A percentile compares a stretch with the other conserved stretches of the same genome.
Evolutionary conservation across 2,113 vertebrate species (phyloP).

Genomic region (Silurus meridionalis): DNA sequence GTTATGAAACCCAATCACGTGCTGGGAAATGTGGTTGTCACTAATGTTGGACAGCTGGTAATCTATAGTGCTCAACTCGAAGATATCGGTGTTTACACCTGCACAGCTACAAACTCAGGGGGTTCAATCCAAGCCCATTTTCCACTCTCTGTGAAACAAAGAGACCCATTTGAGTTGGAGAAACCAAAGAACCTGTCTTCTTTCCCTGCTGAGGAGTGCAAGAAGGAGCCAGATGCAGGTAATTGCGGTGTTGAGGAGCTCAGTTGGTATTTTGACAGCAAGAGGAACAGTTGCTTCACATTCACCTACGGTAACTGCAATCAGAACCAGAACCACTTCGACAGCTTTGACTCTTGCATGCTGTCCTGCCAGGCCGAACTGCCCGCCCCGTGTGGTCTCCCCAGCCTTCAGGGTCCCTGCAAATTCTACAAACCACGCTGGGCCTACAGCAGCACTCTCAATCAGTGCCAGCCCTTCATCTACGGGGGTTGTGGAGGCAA

Average conservation of each 20-base stretch:
- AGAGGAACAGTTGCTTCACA: conserved; percentile 90
- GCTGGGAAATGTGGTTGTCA: conserved; percentile 81
- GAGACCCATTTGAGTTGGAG: conserved; percentile 61
- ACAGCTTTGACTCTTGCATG: conserved; percentile 86
- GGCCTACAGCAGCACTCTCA: conserved; percentile 83
- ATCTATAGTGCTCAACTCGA: conserved; percentile 87
- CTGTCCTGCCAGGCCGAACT: conserved; percentile 84
- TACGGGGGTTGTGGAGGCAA: conserved; percentile 93
- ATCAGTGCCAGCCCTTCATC: conserved; percentile 90
- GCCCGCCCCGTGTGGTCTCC: conserved; percentile 81
- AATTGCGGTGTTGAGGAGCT: conserved; percentile 86
- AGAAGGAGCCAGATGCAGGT: conserved; percentile 77
- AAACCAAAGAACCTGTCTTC: conserved; percentile 73
- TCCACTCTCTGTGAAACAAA: conserved; percentile 80
- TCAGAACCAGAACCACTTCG: conserved; percentile 81
- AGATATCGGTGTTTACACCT: conserved; percentile 88
- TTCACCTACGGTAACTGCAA: conserved; percentile 82
- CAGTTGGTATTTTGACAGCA: conserved; percentile 87
- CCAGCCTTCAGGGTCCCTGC: conserved; percentile 88
- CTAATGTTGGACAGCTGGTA: conserved; percentile 82
- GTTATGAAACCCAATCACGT: conserved; percentile 90
- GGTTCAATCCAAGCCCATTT: conserved; percentile 82
- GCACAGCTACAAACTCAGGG: conserved; percentile 80
- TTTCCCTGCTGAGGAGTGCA: conserved; percentile 81
- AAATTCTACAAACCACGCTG: conserved; percentile 90